These are phyloP conservation scores for Mugil cephalus DNA, from an alignment of 2,113 vertebrate genomes.

Conservation along the genomic window DNA sequence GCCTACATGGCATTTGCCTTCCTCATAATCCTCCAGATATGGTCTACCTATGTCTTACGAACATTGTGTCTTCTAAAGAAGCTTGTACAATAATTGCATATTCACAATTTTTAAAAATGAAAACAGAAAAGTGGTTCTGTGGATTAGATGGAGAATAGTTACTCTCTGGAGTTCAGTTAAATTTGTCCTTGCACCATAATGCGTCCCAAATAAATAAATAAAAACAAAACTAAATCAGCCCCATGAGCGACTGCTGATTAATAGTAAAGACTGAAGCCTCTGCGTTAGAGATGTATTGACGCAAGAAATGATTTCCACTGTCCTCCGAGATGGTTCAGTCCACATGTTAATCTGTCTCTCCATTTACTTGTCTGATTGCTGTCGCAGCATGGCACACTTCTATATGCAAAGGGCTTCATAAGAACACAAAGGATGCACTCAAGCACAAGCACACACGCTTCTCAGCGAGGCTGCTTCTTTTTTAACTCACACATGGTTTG, in stretches of 20 bases:
- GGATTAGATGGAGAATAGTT: not conserved
- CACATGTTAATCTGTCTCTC: slow-evolving; percentile 20
- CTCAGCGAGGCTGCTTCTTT: not conserved
- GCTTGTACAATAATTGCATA: not conserved
- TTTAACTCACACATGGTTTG: slow-evolving; percentile 2
- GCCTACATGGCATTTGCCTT: not conserved
- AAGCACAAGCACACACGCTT: slow-evolving; percentile 2
- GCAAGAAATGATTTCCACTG: slow-evolving; percentile 34
- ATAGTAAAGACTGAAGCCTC: not conserved
- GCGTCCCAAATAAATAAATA: slow-evolving; percentile 12
- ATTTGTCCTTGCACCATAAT: not conserved
- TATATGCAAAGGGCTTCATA: not conserved
- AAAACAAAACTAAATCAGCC: not conserved
- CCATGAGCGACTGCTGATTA: slow-evolving; percentile 18
- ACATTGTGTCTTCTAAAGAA: not conserved
- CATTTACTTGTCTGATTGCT: slow-evolving; percentile 35
- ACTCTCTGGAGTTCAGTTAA: slow-evolving; percentile 2
- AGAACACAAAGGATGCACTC: not conserved
- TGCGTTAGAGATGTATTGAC: not conserved
- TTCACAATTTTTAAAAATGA: too few relatives aligned
- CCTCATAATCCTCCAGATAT: not conserved
- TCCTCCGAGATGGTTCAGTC: slow-evolving; percentile 9
- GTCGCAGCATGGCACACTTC: slow-evolving; percentile 27
- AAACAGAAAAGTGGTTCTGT: slow-evolving; percentile 9
- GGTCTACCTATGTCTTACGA: not conserved